A percentile compares a stretch with the other conserved stretches of the same genome.
Conservation (phyloP, 2,888 invertebrate genomes). For the Polymixis flavicincta region DNA sequence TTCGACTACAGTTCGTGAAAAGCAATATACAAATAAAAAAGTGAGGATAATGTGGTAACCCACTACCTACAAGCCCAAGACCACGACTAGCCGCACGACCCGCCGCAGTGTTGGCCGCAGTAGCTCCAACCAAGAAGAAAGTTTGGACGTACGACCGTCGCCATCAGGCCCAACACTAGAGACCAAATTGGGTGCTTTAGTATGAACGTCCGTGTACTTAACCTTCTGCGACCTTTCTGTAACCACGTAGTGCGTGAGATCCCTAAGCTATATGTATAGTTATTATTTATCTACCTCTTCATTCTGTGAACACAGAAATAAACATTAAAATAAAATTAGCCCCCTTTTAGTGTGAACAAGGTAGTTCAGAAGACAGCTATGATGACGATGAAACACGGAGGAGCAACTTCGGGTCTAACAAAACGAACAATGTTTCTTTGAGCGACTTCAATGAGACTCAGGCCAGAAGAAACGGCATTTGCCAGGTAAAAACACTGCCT, state of each 20-base stretch:
- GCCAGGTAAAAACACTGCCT: slow-evolving; percentile 30
- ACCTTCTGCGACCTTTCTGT: neutral
- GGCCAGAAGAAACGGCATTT: slow-evolving; percentile 40
- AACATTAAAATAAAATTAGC: slow-evolving; percentile 3
- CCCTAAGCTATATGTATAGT: neutral
- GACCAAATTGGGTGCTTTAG: neutral
- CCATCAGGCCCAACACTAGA: neutral
- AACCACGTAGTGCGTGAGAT: neutral
- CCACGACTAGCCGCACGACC: neutral
- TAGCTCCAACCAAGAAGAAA: too few relatives aligned
- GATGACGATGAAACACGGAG: slow-evolving; percentile 22
- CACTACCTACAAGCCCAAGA: neutral
- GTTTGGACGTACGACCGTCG: neutral
- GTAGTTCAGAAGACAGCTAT: neutral
- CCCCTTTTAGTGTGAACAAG: slow-evolving; percentile 32
- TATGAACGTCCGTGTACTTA: too few relatives aligned
- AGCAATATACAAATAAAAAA: neutral
- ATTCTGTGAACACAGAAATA: neutral
- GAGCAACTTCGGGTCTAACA: neutral
- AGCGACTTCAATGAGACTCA: slow-evolving; percentile 4
- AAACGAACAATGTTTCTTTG: neutral
- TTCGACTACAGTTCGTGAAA: neutral
- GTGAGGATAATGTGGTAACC: neutral
- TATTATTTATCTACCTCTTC: neutral
- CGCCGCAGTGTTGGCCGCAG: neutral